A percentile compares a stretch with the other conserved stretches of the same genome.
These are phyloP conservation scores for Pterostichus niger DNA, from an alignment of 2,888 invertebrate genomes.

Conservation along the genomic window DNA sequence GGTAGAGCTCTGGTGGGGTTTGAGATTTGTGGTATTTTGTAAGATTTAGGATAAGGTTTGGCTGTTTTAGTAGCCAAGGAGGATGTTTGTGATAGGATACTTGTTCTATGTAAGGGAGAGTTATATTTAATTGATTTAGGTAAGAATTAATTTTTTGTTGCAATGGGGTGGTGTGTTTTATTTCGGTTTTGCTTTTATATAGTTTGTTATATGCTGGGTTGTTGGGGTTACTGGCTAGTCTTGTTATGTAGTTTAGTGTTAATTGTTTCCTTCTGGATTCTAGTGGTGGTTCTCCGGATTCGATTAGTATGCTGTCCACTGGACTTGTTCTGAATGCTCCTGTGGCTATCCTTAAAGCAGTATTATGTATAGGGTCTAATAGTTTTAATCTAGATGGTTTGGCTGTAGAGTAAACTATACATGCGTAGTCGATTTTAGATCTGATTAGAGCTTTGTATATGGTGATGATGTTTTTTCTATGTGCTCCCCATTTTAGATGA, in stretches of 20 bases:
- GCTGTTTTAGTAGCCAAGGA: constrained; percentile 14
- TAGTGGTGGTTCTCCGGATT: constrained; percentile 37
- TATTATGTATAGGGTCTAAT: constrained; percentile 35
- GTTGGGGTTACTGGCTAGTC: constrained; percentile 1
- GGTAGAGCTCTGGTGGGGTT: neutral
- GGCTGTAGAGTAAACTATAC: constrained; percentile 33
- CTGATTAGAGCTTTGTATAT: neutral
- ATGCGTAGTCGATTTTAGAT: neutral
- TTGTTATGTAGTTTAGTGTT: neutral
- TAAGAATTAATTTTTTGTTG: neutral
- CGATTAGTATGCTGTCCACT: neutral
- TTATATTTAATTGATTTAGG: neutral
- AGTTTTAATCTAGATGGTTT: neutral
- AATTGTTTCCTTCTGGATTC: neutral
- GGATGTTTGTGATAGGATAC: constrained; percentile 4
- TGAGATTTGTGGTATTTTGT: constrained; percentile 2
- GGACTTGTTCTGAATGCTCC: constrained; percentile 46
- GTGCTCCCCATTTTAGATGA: constrained; percentile 1
- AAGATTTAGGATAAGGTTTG: neutral
- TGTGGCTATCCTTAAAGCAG: constrained; percentile 18
- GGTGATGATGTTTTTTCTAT: constrained; percentile 2
- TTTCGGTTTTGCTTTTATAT: neutral
- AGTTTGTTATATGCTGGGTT: constrained; percentile 11
- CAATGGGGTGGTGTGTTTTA: neutral
- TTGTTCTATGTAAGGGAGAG: neutral